phyloP scores from a whole-genome alignment of 2,888 invertebrate genomes.

The Ceraclea dissimilis region DNA sequence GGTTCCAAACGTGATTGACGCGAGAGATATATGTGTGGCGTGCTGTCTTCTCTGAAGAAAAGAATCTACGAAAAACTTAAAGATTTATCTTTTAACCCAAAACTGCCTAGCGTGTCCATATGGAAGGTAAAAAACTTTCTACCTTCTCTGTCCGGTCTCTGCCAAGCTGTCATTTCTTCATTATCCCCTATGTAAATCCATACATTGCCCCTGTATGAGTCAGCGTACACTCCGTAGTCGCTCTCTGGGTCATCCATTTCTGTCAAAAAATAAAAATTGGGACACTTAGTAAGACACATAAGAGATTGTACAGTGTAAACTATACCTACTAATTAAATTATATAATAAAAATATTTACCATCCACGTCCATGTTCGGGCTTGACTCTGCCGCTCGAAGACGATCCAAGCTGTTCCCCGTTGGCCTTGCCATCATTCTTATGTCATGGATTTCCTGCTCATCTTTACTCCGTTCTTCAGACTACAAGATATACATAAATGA shows the following conservation, averaged over 20 bases:
- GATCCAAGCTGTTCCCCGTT: constrained; percentile 64
- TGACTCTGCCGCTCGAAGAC: constrained; percentile 56
- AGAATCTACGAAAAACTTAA: too few relatives aligned
- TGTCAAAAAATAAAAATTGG: constrained; percentile 3
- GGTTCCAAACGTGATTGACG: too few relatives aligned
- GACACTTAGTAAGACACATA: too few relatives aligned
- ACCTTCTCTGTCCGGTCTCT: constrained; percentile 41
- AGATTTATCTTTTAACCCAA: too few relatives aligned
- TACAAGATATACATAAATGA: too few relatives aligned
- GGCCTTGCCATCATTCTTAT: constrained; percentile 59
- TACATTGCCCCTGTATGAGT: constrained; percentile 61
- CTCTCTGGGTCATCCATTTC: constrained; percentile 28
- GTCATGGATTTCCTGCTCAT: constrained; percentile 47
- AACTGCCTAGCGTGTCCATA: too few relatives aligned
- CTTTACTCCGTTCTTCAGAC: constrained; percentile 69
- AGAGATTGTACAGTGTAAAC: too few relatives aligned
- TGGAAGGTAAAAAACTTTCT: not conserved
- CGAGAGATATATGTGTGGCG: too few relatives aligned
- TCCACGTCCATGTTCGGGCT: constrained; percentile 58
- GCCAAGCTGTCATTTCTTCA: constrained; percentile 61
- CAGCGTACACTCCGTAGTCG: constrained; percentile 65
- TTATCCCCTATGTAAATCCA: constrained; percentile 73
- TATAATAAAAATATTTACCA: too few relatives aligned
- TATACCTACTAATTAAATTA: too few relatives aligned
- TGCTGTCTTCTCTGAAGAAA: too few relatives aligned